Percentiles rank a stretch among this genome's conserved stretches.
phyloP scores from a whole-genome alignment of 2,888 invertebrate genomes.

The Alloplasta piceator region DNA sequence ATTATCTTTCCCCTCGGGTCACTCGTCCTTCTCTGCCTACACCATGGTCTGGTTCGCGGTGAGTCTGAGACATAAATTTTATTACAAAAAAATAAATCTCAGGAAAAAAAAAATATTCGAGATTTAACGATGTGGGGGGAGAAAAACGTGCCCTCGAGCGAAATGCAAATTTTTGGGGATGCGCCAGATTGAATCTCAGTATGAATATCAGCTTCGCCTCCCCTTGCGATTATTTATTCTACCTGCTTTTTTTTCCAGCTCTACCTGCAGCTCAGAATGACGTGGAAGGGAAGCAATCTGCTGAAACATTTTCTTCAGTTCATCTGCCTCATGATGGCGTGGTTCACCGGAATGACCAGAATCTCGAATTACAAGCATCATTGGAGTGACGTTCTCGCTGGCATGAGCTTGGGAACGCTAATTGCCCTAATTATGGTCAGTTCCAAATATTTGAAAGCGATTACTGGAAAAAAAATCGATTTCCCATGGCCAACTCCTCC shows the following conservation, averaged over 20 bases:
- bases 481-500: background rate
- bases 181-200: conserved; percentile 35
- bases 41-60: conserved; percentile 94
- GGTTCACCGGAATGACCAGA: conserved; percentile 95
- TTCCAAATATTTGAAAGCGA: conserved; percentile 67
- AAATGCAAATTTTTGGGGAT: conserved; percentile 21
- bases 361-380: conserved; percentile 99
- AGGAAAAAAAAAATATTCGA: conserved; percentile 22
- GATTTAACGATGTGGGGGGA: conserved; percentile 16
- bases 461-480: background rate
- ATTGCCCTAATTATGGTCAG: conserved; percentile 90
- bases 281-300: conserved; percentile 92
- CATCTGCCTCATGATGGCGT: conserved; percentile 90
- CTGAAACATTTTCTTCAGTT: conserved; percentile 94
- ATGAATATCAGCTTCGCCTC: background rate
- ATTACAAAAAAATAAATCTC: conserved; percentile 19
- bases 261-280: conserved; percentile 94
- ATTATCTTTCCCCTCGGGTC: conserved; percentile 96
- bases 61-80: conserved; percentile 77
- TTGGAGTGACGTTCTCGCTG: conserved; percentile 97
- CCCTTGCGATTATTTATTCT: background rate
- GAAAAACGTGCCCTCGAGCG: conserved; percentile 2
- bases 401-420: conserved; percentile 88
- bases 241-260: conserved; percentile 85
- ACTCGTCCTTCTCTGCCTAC: conserved; percentile 95